Evolutionary conservation across 2,797 vertebrate genomes (phyloP).

Genomic region (Phalloptychus januarius): DNA sequence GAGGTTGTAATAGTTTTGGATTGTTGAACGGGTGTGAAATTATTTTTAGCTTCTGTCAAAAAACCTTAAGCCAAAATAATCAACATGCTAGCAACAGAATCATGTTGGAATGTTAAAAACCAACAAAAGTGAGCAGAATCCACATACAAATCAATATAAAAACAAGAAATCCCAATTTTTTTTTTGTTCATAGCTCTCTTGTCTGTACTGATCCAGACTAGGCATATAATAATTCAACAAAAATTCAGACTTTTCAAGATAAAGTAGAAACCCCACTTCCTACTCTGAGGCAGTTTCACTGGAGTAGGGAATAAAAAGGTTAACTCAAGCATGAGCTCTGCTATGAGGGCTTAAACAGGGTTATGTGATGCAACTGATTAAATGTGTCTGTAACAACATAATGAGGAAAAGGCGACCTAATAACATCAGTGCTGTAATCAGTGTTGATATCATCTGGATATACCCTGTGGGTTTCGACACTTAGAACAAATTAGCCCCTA

Average conservation of each 20-base stretch:
- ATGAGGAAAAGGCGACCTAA: constrained; percentile 64
- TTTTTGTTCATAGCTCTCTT: background rate
- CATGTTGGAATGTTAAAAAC: background rate
- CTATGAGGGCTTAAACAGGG: constrained; percentile 29
- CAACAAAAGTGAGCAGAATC: background rate
- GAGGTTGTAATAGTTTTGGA: background rate
- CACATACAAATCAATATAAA: background rate
- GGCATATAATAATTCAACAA: background rate
- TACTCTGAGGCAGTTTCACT: background rate
- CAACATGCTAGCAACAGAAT: background rate
- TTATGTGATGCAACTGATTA: constrained; percentile 58
- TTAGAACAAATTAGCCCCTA: constrained; percentile 66
- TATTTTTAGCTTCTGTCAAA: background rate
- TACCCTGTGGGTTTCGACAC: constrained; percentile 55
- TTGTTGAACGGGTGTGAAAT: background rate
- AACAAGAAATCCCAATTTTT: background rate
- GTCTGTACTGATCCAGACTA: background rate
- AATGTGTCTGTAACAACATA: constrained; percentile 60
- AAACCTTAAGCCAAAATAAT: background rate
- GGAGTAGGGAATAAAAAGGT: constrained; percentile 10
- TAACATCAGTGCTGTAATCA: constrained; percentile 68
- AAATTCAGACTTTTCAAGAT: background rate
- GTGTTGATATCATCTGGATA: constrained; percentile 66
- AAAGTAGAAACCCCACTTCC: background rate
- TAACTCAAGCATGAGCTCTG: background rate